Conservation (phyloP, 2,797 vertebrate genomes). For the Dallia pectoralis region DNA sequence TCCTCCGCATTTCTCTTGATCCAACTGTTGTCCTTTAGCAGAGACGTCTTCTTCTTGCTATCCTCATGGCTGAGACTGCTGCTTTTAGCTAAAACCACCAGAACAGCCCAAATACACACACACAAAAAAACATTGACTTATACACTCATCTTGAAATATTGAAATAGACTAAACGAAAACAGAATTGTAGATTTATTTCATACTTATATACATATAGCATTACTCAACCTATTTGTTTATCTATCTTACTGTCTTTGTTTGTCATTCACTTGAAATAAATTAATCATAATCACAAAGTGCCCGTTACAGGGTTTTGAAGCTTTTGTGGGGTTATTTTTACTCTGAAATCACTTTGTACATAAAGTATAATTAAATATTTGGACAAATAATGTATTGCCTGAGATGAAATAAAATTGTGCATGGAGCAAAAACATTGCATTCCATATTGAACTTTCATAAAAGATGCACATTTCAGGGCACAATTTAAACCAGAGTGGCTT, state of each 20-base stretch:
- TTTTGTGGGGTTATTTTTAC: not conserved
- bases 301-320: not conserved
- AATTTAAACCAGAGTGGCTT: no score
- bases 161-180: not conserved
- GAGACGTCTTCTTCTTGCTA: slow-evolving; percentile 73
- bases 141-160: not conserved
- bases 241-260: not conserved
- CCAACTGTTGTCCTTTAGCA: slow-evolving; percentile 90
- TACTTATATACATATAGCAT: not conserved
- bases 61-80: slow-evolving; percentile 64
- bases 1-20: slow-evolving; percentile 81
- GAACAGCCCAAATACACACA: not conserved
- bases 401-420: no score
- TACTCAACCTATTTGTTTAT: not conserved
- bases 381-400: not conserved
- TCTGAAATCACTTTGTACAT: not conserved
- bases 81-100: slow-evolving; percentile 45
- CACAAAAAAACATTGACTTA: not conserved
- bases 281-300: not conserved
- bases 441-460: no score
- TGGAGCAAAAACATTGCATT: no score
- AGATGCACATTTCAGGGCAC: no score
- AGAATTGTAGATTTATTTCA: not conserved
- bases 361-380: no score
- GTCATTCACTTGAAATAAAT: not conserved